Conservation (phyloP, 2,888 invertebrate genomes). For the Callyntrura sp. region DNA sequence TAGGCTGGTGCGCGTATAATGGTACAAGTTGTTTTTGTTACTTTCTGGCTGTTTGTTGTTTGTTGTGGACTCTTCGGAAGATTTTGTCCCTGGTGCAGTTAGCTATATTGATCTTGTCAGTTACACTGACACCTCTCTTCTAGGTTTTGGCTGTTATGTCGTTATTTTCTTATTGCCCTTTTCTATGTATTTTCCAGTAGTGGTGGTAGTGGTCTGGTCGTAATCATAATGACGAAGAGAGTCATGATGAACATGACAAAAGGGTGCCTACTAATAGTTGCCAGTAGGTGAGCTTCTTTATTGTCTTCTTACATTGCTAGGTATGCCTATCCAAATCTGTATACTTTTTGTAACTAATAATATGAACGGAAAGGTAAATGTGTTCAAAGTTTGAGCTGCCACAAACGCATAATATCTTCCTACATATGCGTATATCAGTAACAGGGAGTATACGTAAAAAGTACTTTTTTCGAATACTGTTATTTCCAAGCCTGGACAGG, state of each 20-base stretch:
- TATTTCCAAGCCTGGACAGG: neutral
- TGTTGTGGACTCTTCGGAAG: neutral
- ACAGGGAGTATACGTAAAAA: neutral
- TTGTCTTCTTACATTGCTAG: too few relatives aligned
- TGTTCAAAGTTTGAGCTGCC: too few relatives aligned
- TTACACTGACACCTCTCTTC: too few relatives aligned
- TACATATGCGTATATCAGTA: neutral
- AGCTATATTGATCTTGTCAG: neutral
- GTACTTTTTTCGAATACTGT: neutral
- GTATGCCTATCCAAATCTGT: neutral
- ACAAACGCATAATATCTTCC: neutral
- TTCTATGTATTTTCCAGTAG: too few relatives aligned
- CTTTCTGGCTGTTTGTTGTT: neutral
- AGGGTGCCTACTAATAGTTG: slow-evolving; percentile 29
- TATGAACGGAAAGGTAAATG: neutral
- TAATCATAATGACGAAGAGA: slow-evolving; percentile 5
- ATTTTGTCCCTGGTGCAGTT: neutral
- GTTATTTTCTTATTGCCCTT: too few relatives aligned
- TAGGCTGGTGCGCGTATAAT: neutral
- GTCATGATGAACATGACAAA: slow-evolving; percentile 11
- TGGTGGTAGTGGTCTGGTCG: neutral
- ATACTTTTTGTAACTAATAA: neutral
- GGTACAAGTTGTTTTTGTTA: neutral
- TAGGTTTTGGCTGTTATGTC: neutral
- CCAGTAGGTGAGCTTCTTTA: neutral